A percentile compares a stretch with the other conserved stretches of the same genome.
Conservation (phyloP, 64 coral and sea anemone genomes). For the Montipora foliosa region DNA sequence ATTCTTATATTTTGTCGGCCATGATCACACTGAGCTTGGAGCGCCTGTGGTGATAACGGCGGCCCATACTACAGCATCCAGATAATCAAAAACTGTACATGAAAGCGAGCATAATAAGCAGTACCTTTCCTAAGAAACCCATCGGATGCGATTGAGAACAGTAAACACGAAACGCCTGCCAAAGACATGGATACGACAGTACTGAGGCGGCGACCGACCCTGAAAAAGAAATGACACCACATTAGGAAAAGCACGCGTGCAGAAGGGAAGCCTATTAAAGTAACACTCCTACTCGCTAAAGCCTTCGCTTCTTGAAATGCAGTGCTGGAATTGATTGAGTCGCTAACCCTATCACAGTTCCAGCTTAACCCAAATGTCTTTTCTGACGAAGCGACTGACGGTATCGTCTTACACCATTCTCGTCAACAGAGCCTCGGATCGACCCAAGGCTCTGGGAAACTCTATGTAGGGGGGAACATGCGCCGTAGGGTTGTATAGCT, state of each 20-base stretch:
- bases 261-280: neutral
- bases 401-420: too few species aligned
- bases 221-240: conserved; percentile 3
- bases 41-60: too few species aligned
- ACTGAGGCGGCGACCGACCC: conserved; percentile 62
- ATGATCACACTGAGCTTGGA: too few species aligned
- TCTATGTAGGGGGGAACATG: too few species aligned
- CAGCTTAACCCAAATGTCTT: too few species aligned
- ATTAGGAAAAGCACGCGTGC: neutral
- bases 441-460: too few species aligned
- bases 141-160: conserved; percentile 65
- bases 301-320: neutral
- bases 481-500: too few species aligned
- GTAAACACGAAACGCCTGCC: conserved; percentile 62
- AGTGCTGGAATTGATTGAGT: neutral
- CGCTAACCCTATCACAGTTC: neutral
- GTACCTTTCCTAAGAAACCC: conserved; percentile 63
- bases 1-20: too few species aligned
- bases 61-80: too few species aligned
- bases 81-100: neutral
- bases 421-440: too few species aligned
- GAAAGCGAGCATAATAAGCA: neutral
- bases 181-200: conserved; percentile 56
- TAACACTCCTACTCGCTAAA: neutral
- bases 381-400: too few species aligned